A percentile compares a stretch with the other conserved stretches of the same genome.
Evolutionary conservation across 2,888 invertebrate genomes (phyloP).

Genomic region (Harpagoxenus sublaevis): DNA sequence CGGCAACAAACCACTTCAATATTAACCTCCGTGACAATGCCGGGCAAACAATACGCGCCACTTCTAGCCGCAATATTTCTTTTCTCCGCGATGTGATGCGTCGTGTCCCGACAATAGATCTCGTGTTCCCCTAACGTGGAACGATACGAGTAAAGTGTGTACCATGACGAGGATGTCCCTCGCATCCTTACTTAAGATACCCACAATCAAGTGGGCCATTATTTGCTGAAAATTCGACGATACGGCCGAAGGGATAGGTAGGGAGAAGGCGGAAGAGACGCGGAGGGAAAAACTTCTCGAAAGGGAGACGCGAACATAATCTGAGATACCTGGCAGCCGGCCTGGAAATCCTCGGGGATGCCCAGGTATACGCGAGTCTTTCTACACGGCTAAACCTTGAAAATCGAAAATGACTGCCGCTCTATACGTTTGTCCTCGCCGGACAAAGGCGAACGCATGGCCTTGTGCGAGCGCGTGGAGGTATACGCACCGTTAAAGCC

Average conservation of each 20-base stretch:
- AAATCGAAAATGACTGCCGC: conserved; percentile 62
- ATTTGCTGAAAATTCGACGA: conserved; percentile 75
- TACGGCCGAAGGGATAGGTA: conserved; percentile 14
- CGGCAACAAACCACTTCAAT: conserved; percentile 67
- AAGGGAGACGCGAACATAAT: conserved; percentile 51
- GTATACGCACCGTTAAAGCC: conserved; percentile 78
- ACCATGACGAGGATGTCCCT: conserved; percentile 64
- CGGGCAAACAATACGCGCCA: conserved; percentile 69
- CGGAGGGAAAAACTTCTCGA: conserved; percentile 46
- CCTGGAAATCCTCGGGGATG: conserved; percentile 46
- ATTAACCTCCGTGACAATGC: conserved; percentile 72
- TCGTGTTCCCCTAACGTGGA: conserved; percentile 56
- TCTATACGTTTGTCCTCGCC: conserved; percentile 50
- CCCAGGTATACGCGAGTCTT: conserved; percentile 69
- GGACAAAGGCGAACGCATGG: conserved; percentile 73
- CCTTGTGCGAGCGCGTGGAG: conserved; percentile 61
- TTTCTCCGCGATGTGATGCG: conserved; percentile 58
- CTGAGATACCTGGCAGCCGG: conserved; percentile 59
- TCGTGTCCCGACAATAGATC: conserved; percentile 63
- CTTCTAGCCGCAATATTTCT: conserved; percentile 74
- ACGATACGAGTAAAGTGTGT: conserved; percentile 67
- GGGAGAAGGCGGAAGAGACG: neutral
- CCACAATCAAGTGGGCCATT: conserved; percentile 76
- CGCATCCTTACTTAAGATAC: conserved; percentile 66
- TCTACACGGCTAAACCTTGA: conserved; percentile 63